These are phyloP conservation scores for Gastrophysa polygoni DNA, from an alignment of 2,888 invertebrate species.

Conservation along the genomic window DNA sequence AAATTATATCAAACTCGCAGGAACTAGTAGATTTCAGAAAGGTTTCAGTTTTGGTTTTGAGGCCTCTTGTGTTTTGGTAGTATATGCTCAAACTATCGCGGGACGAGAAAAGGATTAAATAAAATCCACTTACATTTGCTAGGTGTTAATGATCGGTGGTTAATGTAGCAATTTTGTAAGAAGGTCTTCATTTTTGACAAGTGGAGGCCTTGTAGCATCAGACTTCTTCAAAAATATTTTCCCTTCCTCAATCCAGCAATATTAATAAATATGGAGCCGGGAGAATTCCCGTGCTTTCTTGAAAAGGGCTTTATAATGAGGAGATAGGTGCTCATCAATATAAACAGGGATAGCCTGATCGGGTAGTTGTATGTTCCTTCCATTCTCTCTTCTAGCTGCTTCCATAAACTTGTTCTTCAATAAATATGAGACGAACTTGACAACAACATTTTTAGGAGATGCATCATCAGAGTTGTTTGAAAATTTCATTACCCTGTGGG, in stretches of 20 bases:
- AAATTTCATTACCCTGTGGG: conserved; percentile 1
- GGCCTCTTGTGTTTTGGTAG: too few relatives aligned
- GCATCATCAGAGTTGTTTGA: conserved; percentile 1
- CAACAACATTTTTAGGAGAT: background rate
- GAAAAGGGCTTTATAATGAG: conserved; percentile 1
- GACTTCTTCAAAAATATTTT: conserved; percentile 5
- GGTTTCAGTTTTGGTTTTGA: too few relatives aligned
- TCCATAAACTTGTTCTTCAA: background rate
- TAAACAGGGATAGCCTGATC: background rate
- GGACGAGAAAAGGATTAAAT: background rate
- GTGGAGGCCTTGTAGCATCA: background rate
- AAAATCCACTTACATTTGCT: background rate
- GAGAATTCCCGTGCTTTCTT: background rate
- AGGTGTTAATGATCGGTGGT: background rate
- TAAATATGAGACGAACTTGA: background rate
- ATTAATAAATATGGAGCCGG: background rate
- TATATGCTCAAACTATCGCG: background rate
- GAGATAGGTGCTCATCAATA: background rate
- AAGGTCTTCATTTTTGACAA: background rate
- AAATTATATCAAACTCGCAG: too few relatives aligned
- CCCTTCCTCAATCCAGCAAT: conserved; percentile 1
- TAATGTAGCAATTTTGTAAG: background rate
- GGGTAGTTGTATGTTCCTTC: background rate
- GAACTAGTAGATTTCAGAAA: too few relatives aligned
- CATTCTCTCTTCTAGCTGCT: background rate